Base-by-base conservation (phyloP, 2,797 vertebrate species). In the Pseudochirops cupreus region DNA sequence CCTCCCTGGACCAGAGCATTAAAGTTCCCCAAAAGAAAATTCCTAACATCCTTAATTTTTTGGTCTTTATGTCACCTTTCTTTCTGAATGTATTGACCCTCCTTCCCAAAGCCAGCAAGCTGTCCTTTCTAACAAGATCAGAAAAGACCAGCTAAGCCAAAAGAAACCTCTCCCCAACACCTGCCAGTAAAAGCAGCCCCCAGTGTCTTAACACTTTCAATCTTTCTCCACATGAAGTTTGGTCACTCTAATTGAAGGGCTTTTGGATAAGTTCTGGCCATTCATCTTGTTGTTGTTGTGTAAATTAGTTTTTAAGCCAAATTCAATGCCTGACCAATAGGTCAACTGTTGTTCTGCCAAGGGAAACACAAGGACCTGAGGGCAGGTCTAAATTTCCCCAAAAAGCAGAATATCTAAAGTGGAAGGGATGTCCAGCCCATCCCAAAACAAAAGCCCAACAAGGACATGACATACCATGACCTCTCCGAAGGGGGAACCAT, bases 391-490 rank as follows among this genome's bases (percentile, higher is more conserved):
- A 39, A 29, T 28, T 59, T 59, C 28, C 28, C 57, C 57, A 21
- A n/a, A 67, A 74, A 74, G 33, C 62, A 74, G 33, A 74, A 2
- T 21, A 74, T 39, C 26, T 3, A 16, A 74, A 16, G 57, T 39
- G n/a, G 50, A 95, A 97, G 58, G 50, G 82, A 95, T 52, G 94
- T 39, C 94, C 9, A 53, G 21, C 14, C 93, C 39, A 95, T 39
- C 24, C 29, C 90, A 93, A 16, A n/a, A 95, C 53, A 52, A 96
- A 92, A 92, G 89, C 13, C 58, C 46, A 54, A 95, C 74, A 95
- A 92, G 92, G 14, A 0, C 2, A 9, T 26, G 3, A 7, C 46
- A 1, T 82, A 2, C 5, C 74, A 46, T 4, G 39, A 26, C n/a
- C 6, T 39, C n/a, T 46, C n/a, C 24, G 1, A 26, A 46, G 74